Conservation (phyloP, 2,113 vertebrate genomes). For the Rhynchomys soricoides region DNA sequence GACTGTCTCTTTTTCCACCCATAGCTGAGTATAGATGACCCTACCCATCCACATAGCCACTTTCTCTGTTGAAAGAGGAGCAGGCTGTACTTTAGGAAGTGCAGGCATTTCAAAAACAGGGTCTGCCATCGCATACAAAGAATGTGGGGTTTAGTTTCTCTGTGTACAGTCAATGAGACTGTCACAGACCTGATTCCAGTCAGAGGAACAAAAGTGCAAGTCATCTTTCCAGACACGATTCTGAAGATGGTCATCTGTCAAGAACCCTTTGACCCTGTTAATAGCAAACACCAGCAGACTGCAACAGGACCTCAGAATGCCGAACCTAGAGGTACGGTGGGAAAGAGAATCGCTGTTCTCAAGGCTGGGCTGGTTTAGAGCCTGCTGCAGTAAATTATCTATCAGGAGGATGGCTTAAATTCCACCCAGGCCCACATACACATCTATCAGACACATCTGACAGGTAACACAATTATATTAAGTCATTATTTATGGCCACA, state of each 20-base stretch:
- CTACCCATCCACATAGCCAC: not conserved
- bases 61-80: not conserved
- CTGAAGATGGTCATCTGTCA: not conserved
- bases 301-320: fast-evolving
- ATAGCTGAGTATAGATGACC: fast-evolving
- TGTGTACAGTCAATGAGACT: fast-evolving
- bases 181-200: not conserved
- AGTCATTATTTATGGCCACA: fast-evolving
- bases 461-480: not conserved
- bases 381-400: fast-evolving
- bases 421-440: fast-evolving
- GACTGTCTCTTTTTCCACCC: fast-evolving
- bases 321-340: fast-evolving
- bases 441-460: not conserved
- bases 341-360: fast-evolving
- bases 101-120: not conserved
- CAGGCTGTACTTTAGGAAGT: not conserved
- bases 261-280: not conserved
- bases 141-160: not conserved
- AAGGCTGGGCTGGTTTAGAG: no score
- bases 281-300: fast-evolving
- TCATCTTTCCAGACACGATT: not conserved
- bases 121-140: fast-evolving
- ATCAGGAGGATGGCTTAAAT: fast-evolving
- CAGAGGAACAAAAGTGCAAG: not conserved